These are phyloP conservation scores for Scomber japonicus DNA, from an alignment of 2,113 vertebrate species.

Conservation along the genomic window DNA sequence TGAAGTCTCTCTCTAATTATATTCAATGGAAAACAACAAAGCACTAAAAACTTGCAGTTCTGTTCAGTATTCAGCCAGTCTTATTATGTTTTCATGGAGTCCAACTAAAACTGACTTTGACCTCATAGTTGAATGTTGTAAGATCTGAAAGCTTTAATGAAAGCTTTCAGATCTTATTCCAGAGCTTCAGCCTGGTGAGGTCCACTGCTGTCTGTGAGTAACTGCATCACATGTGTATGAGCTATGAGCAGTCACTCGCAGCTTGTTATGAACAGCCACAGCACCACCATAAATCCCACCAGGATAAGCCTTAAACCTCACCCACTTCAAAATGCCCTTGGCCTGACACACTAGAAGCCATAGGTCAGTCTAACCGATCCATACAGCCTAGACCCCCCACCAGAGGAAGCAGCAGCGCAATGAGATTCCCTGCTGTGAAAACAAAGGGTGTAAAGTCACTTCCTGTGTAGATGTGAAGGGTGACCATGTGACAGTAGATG, in stretches of 20 bases:
- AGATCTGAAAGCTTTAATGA: constrained; percentile 13
- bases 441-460: constrained; percentile 51
- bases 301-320: constrained; percentile 62
- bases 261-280: constrained; percentile 31
- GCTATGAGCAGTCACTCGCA: constrained; percentile 32
- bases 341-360: constrained; percentile 52
- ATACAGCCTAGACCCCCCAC: constrained; percentile 21
- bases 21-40: background rate
- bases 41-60: background rate
- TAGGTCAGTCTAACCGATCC: constrained; percentile 22
- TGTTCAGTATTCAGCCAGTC: background rate
- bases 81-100: constrained; percentile 9
- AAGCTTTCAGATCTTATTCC: background rate
- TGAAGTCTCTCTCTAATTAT: background rate
- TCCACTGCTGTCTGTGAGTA: constrained; percentile 15
- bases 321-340: constrained; percentile 60
- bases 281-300: constrained; percentile 52
- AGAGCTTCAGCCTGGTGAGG: constrained; percentile 11
- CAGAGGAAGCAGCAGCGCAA: constrained; percentile 20
- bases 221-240: constrained; percentile 23
- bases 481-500: constrained; percentile 5
- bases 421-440: constrained; percentile 29
- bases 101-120: background rate
- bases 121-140: constrained; percentile 3
- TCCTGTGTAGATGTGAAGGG: constrained; percentile 42